Percentiles rank a stretch among this genome's conserved stretches.
Evolutionary conservation across 2,888 invertebrate species (phyloP).

Genomic region (Trissoscelio sp.): DNA sequence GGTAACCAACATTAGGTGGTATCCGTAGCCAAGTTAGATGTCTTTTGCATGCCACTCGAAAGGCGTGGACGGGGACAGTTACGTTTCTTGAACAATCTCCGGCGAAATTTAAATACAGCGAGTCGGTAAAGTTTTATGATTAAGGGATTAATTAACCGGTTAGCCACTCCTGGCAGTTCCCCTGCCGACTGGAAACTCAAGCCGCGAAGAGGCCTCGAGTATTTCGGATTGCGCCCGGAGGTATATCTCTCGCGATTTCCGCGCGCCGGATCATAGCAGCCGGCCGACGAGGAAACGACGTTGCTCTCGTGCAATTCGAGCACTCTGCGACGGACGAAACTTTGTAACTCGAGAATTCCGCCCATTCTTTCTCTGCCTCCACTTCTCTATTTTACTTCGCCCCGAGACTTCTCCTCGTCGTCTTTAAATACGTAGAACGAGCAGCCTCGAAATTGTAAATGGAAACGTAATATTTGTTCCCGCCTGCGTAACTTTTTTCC

Average conservation of each 20-base stretch:
- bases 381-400: slow-evolving; percentile 62
- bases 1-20: too few species aligned
- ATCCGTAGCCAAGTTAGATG: slow-evolving; percentile 48
- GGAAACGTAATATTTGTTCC: slow-evolving; percentile 66
- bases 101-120: slow-evolving; percentile 75
- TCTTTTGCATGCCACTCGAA: slow-evolving; percentile 64
- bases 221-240: slow-evolving; percentile 72
- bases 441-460: slow-evolving; percentile 60
- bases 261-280: slow-evolving; percentile 61
- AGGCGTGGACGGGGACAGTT: slow-evolving; percentile 69
- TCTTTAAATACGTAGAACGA: slow-evolving; percentile 63
- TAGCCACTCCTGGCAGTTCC: slow-evolving; percentile 58
- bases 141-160: slow-evolving; percentile 79
- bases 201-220: slow-evolving; percentile 70
- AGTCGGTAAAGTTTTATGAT: slow-evolving; percentile 78
- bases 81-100: slow-evolving; percentile 67
- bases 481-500: slow-evolving; percentile 43
- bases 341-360: slow-evolving; percentile 70
- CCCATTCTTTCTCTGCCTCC: slow-evolving; percentile 65
- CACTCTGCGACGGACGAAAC: slow-evolving; percentile 66
- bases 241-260: slow-evolving; percentile 73
- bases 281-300: slow-evolving; percentile 57
- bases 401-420: slow-evolving; percentile 43
- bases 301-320: slow-evolving; percentile 64
- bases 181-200: slow-evolving; percentile 49